Evolutionary conservation across 2,888 invertebrate species (phyloP), one percentile per base, ranked within the genome.

Genomic region (Drosophila engyochracea): DNA sequence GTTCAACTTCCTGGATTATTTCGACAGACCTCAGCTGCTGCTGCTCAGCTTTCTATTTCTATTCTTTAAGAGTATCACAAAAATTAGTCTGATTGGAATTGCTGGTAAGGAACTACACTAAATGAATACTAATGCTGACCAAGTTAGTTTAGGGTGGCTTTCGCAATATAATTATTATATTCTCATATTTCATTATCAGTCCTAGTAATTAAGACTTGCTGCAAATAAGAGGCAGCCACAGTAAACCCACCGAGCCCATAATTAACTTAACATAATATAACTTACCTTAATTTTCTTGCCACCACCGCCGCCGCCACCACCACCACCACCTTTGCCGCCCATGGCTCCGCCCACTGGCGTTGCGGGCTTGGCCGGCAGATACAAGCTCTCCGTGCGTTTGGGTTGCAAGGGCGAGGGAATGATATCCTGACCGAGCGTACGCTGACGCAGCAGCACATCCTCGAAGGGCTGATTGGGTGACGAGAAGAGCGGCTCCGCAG

Each of bases 301-400:
- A 72, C 94, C 94, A 39, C 85, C 86, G 31, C 88, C 86, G 31
- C 88, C 94, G 14, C 53, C 53, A n/a, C 83, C 94, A 5, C 82
- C 83, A 93, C 94, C 81, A n/a, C 85, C 82, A 9, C 75, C 39
- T 64, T 89, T 89, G 93, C 94, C 37, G 61, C 94, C 94, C 25
- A 93, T 76, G 70, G 79, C 74, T 76, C 87, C 62, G 73, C 90
- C 90, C 62, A 86, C 79, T 89, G 74, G 94, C 91, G 73, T 94
- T 76, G 94, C 94, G 58, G 95, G 95, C 88, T 95, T 94, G 30
- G 94, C 94, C 62, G 95, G 94, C 88, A 97, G 96, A 94, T 96
- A 98, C 88, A 98, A 95, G 93, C 98, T 98, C 94, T 98, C 98
- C 78, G 98, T 98, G 91, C 98, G 95, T 94, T 98, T 98, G 70